Evolutionary conservation across 1,140 invertebrate genomes (phyloP), one percentile per base, ranked within the genome.

Genomic region (Wasmannia auropunctata): DNA sequence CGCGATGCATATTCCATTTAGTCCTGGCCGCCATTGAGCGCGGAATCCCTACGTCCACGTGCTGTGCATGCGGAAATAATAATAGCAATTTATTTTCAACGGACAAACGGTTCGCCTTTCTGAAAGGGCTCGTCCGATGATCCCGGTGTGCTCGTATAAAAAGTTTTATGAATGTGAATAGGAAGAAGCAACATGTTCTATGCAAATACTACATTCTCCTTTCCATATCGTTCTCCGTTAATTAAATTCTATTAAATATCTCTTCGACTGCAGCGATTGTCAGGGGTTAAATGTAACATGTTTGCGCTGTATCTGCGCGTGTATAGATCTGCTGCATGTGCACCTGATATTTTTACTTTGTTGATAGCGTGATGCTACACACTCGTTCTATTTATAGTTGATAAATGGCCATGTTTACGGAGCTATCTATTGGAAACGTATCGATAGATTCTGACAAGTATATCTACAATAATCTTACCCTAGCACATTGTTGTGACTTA

Each of bases 31-130:
- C 67, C 34, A 74, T 65, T 11, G 25, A 80, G 19, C 65, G 19
- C 2, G 34, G n/a, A 70, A 51, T 43, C 8, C 49, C 25, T 3
- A 34, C 28, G 40, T 46, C 8, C 34, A 67, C 46, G 67, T 43
- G 67, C 4, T 14, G 22, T 72, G 49, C 51, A 74, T 46, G 67
- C 67, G 65, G 51, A 83, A 72, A 72, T 72, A 58, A 58, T 83
- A 72, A 72, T 74, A 60, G 67, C 51, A 54, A 83, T 83, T 81
- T 81, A 74, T 74, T 83, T 72, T 81, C n/a, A 34, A 81, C 49
- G n/a, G 22, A 69, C 63, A 72, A 25, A 72, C 69, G 25, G 11
- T 51, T 72, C 25, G 25, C 25, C 25, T 25, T 43, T 72, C 22
- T 28, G n/a, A 56, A 56, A 25, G 63, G n/a, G 34, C 16, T 10